Percentiles rank a stretch among this genome's conserved stretches.
These are phyloP conservation scores for Ctenodactylus gundi DNA, from an alignment of 2,113 vertebrate species.

Conservation along the genomic window DNA sequence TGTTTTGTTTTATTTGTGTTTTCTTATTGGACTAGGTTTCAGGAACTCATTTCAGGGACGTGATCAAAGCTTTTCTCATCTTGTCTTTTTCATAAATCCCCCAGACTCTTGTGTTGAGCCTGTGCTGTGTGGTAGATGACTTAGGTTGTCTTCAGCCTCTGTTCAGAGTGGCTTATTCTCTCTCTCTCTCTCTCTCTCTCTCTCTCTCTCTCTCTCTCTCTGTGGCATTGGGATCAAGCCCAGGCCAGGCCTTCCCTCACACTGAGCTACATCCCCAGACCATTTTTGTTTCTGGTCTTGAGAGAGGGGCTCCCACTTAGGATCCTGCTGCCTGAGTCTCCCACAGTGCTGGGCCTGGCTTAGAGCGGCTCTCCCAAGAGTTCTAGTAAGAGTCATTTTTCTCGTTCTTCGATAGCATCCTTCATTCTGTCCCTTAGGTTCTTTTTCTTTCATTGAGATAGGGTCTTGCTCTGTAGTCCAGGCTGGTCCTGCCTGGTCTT, in stretches of 20 bases:
- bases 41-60: not conserved
- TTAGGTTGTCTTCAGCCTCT: not conserved
- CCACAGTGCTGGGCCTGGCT: too few relatives aligned
- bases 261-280: too few relatives aligned
- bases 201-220: too few relatives aligned
- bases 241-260: too few relatives aligned
- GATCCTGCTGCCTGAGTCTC: too few relatives aligned
- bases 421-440: conserved; percentile 39
- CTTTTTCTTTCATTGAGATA: conserved; percentile 75
- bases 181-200: too few relatives aligned
- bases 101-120: not conserved
- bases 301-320: too few relatives aligned
- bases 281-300: too few relatives aligned
- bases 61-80: not conserved
- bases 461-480: too few relatives aligned
- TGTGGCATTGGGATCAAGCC: too few relatives aligned
- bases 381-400: not conserved
- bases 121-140: conserved; percentile 39
- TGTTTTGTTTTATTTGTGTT: not conserved
- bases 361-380: not conserved
- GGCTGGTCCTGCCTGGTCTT: too few relatives aligned
- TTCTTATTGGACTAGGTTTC: not conserved
- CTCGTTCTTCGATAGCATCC: conserved; percentile 43
- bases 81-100: conserved; percentile 64
- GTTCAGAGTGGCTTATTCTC: too few relatives aligned